Percentiles rank a stretch among this genome's conserved stretches.
These are phyloP conservation scores for Oscheius sp. DNA, from an alignment of 1,140 invertebrate genomes.

Conservation along the genomic window DNA sequence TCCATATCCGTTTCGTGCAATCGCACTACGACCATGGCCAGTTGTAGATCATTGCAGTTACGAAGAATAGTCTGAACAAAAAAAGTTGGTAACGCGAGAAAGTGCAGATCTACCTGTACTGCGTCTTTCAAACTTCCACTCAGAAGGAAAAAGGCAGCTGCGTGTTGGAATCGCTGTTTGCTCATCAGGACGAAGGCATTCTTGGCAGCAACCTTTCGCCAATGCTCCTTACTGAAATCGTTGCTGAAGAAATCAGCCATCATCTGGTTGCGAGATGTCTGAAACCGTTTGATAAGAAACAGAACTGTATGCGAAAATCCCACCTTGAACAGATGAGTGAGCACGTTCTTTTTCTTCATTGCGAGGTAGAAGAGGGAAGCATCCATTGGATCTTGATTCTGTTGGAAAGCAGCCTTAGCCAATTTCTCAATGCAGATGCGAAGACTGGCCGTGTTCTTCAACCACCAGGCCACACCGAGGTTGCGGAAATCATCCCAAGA, in stretches of 20 bases:
- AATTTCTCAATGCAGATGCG: constrained; percentile 81
- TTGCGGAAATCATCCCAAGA: constrained; percentile 89
- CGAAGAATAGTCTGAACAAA: neutral
- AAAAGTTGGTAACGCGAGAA: neutral
- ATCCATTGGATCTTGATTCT: constrained; percentile 86
- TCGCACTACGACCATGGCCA: constrained; percentile 87
- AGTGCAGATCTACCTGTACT: constrained; percentile 72
- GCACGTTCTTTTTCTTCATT: constrained; percentile 94
- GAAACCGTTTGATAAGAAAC: constrained; percentile 55
- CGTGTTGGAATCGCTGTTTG: constrained; percentile 88
- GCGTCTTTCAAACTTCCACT: constrained; percentile 90
- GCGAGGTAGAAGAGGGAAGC: constrained; percentile 95
- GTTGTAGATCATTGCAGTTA: constrained; percentile 78
- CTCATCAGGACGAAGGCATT: constrained; percentile 93
- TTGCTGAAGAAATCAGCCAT: constrained; percentile 94
- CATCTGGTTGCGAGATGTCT: constrained; percentile 75
- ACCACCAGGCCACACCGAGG: constrained; percentile 93
- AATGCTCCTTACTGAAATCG: constrained; percentile 83
- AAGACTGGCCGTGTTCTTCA: constrained; percentile 79
- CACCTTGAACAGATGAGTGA: constrained; percentile 89
- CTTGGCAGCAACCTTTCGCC: constrained; percentile 87
- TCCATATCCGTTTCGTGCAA: constrained; percentile 75
- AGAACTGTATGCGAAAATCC: constrained; percentile 10
- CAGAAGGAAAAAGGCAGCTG: constrained; percentile 83
- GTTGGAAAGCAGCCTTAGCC: constrained; percentile 59